Evolutionary conservation across 2,797 vertebrate species (phyloP), one percentile per base, ranked within the genome.

Genomic region (Urosaurus nigricauda): DNA sequence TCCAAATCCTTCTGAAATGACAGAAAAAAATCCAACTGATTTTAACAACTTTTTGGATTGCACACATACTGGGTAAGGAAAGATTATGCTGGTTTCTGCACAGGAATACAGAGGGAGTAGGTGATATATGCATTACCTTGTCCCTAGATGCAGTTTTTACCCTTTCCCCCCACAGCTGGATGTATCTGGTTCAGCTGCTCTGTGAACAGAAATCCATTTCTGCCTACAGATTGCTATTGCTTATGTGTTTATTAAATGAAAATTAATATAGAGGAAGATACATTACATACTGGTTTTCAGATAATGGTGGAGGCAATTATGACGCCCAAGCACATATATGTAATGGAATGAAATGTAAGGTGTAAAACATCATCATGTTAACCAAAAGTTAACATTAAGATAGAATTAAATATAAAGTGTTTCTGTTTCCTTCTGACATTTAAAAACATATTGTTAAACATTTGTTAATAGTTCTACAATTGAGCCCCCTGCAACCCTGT

Each of bases 201-300:
- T 13, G 7, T 35, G n/a, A 65, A 51, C 5, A 35, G 40, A 88
- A 75, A 47, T 8, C 14, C 35, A 17, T 63, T 81, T 51, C 73
- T 56, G 43, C 19, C 65, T 21, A 68, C 73, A 83, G 7, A 37
- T 68, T 70, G 43, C 7, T 77, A 12, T 40, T 84, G 43, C 77
- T 88, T 19, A 9, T 71, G 11, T 1, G 0, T 47, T 83, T 92
- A 60, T 6, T 79, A 58, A 91, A 92, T 0, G 0, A 73, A 92
- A 91, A 90, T 75, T 21, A 83, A 90, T 40, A 85, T 3, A 88
- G 83, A 71, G 83, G 89, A 90, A 87, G 14, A 5, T 83, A 87
- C 81, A 73, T 51, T 68, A 40, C 43, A 19, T 37, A 40, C 13
- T 13, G 75, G 83, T 71, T 80, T 21, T 58, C 56, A 71, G 29